Base-by-base conservation (phyloP, 2,888 invertebrate species). In the Drosophila stalkeri region DNA sequence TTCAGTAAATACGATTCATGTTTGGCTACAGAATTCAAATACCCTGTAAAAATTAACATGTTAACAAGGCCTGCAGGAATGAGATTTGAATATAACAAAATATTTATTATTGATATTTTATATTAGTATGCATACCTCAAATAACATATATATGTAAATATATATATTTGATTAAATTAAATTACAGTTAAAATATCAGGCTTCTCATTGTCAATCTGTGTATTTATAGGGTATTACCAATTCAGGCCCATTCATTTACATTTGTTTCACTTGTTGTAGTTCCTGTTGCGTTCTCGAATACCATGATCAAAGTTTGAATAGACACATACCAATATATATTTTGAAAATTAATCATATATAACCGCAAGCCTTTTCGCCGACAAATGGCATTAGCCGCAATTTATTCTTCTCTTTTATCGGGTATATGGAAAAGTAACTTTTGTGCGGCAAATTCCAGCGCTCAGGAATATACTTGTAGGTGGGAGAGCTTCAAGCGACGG, bases 391-490 rank as follows among this genome's bases (percentile, higher is more conserved):
- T 67, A 68, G 44, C 49, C 52, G 39, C 20, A 54, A 55, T 55
- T 59, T 71, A 69, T 81, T 77, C 86, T 81, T 75, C 61, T 75
- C 46, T 82, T 86, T 79, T 73, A 79, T 72, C 64, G 71, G 73
- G 41, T 66, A 54, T 63, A 52, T 57, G 18, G 61, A 39, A 54
- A 49, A 79, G 57, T 20, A 63, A 47, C 67, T 65, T 56, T 63
- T 12, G 37, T 37, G 18, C 35, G 44, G 43, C 16, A 35, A 62
- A 51, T 51, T 33, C 47, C 18, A 14, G 7, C 4, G n/a, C 35
- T 14, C 14, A 59, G 56, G 54, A 47, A 8, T 14, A 33, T 27
- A 4, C 46, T 14, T 8, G 0, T 44, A 63, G 66, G 60, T 64
- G 47, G 49, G 31, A 43, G 33, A 39, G 14, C 2, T 39, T 8